phyloP scores from a whole-genome alignment of 2,888 invertebrate species.

The Idaea aversata region DNA sequence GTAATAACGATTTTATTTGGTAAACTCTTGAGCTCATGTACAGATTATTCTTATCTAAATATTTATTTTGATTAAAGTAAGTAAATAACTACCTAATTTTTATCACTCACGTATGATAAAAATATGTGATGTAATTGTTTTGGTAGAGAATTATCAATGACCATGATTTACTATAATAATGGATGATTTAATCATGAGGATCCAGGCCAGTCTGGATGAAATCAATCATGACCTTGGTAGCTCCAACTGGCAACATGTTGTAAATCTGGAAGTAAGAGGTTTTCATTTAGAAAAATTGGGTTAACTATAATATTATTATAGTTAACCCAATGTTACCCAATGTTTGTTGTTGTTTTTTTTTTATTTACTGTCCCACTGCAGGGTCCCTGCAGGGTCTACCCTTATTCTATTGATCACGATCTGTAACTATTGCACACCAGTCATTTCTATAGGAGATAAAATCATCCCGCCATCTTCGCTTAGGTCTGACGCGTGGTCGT shows the following conservation, averaged over 20 bases:
- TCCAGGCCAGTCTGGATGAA: slow-evolving; percentile 83
- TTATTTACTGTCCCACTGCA: no score
- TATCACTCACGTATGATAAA: neutral
- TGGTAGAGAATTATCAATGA: neutral
- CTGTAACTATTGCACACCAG: no score
- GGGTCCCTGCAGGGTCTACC: no score
- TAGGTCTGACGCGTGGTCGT: no score
- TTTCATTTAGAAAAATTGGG: neutral
- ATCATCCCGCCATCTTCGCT: no score
- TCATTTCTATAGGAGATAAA: no score
- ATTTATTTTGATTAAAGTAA: neutral
- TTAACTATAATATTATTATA: no score
- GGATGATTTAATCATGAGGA: slow-evolving; percentile 57
- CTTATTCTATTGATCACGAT: no score
- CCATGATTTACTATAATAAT: neutral
- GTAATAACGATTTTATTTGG: neutral
- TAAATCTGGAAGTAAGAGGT: slow-evolving; percentile 48
- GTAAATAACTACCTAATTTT: neutral
- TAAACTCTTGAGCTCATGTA: neutral
- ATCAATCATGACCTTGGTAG: slow-evolving; percentile 67
- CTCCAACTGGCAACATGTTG: slow-evolving; percentile 76
- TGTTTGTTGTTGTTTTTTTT: no score
- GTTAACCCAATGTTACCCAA: no score
- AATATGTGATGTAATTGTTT: neutral
- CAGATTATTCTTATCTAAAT: neutral